These are phyloP conservation scores for Trisateles emortualis DNA, from an alignment of 2,888 invertebrate genomes.

Conservation along the genomic window DNA sequence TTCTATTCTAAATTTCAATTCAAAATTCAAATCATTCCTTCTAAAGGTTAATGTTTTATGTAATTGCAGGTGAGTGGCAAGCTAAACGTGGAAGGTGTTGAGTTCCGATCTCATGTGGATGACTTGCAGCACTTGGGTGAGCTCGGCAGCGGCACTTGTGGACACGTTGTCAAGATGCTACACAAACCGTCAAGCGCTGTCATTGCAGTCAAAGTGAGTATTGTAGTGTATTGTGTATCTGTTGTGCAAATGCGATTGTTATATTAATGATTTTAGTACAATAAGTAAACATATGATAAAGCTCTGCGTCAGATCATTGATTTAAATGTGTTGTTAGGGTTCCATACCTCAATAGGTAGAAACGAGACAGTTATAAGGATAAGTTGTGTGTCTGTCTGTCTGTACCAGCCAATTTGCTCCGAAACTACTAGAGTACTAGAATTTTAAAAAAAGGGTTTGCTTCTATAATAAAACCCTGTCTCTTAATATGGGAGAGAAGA, in stretches of 20 bases:
- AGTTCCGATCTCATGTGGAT: constrained; percentile 93
- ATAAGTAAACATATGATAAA: neutral
- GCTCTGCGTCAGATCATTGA: no score
- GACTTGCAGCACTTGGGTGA: constrained; percentile 95
- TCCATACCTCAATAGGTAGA: no score
- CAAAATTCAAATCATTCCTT: no score
- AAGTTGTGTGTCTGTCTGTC: no score
- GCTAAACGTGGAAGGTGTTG: constrained; percentile 92
- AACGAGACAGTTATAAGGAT: no score
- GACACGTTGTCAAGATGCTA: constrained; percentile 98
- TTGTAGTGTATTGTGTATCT: constrained; percentile 1
- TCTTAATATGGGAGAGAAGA: no score
- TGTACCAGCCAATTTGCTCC: no score
- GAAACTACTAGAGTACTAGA: no score
- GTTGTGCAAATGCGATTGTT: neutral
- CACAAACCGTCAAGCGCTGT: constrained; percentile 94
- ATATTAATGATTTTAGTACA: neutral
- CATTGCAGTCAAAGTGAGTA: constrained; percentile 96
- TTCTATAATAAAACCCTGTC: no score
- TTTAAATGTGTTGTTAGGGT: no score
- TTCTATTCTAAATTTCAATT: no score
- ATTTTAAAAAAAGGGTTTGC: no score
- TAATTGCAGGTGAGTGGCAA: constrained; percentile 91
- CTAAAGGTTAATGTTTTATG: neutral
- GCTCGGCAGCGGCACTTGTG: constrained; percentile 98